A percentile compares a stretch with the other conserved stretches of the same genome.
phyloP scores from a whole-genome alignment of 2,888 invertebrate genomes.

The Sussaba pulchella region DNA sequence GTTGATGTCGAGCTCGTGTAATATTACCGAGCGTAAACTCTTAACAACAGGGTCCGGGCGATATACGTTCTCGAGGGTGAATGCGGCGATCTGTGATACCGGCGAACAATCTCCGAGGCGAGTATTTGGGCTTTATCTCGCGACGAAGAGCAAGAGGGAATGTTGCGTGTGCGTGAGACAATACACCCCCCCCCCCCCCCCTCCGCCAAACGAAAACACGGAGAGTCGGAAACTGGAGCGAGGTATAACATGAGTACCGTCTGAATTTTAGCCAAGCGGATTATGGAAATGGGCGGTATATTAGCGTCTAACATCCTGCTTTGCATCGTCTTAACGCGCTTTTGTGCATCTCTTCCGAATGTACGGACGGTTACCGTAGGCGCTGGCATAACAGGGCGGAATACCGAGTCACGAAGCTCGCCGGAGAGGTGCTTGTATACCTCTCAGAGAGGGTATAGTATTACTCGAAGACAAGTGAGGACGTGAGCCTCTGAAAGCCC shows the following conservation, averaged over 20 bases:
- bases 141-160: conserved; percentile 27
- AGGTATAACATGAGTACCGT: conserved; percentile 60
- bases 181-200: conserved; percentile 32
- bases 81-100: conserved; percentile 48
- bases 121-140: conserved; percentile 34
- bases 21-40: conserved; percentile 48
- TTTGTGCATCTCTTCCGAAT: conserved; percentile 57
- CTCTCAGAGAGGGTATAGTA: conserved; percentile 31
- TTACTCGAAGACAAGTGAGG: neutral
- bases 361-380: conserved; percentile 4
- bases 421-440: too few relatives aligned
- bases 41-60: conserved; percentile 41
- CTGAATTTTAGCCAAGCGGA: conserved; percentile 69
- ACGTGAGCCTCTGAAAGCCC: conserved; percentile 13
- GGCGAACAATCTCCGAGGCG: conserved; percentile 52
- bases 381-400: too few relatives aligned
- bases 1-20: conserved; percentile 33
- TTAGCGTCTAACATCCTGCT: conserved; percentile 69
- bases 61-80: conserved; percentile 50
- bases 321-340: conserved; percentile 68
- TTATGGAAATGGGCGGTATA: conserved; percentile 69
- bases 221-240: conserved; percentile 41
- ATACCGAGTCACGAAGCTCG: too few relatives aligned
- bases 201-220: conserved; percentile 57
- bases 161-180: conserved; percentile 22